Evolutionary conservation across 2,113 vertebrate species (phyloP), one percentile per base, ranked within the genome.

Genomic region (Puntigrus tetrazona): DNA sequence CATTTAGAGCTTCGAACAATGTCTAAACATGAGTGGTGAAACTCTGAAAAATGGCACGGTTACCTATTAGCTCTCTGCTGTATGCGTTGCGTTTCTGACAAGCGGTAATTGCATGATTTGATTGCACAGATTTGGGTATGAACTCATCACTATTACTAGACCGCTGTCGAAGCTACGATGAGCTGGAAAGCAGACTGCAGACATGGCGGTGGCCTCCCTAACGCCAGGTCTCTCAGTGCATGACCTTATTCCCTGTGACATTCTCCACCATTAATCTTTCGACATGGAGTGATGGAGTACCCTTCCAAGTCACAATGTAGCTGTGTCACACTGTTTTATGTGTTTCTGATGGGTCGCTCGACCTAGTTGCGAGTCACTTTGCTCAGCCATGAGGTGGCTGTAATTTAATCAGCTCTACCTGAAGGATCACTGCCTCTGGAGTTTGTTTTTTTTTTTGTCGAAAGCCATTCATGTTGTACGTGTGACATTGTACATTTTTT

Each of bases 241-340:
- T 91, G 89, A 92, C 90, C 92, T 93, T 94, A 94, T 94, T 94
- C 92, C 89, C 91, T 76, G 87, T 92, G 92, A 92, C 92, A 94
- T 94, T 93, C 94, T 88, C 89, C 90, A 90, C 90, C 92, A 93
- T 94, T 92, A 93, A 94, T 93, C 92, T 93, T 84, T 88, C 81
- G 90, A 91, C 87, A n/a, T 88, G 84, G 73, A 89, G 89, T 92
- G 92, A 93, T 92, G 88, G 91, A 94, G 91, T 89, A 82, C 87
- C 88, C 87, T 89, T 92, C 86, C 82, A 86, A 85, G 90, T 88
- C 91, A 90, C 87, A 85, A 88, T 90, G 89, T 90, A 87, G 88
- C 88, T 74, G 29, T 91, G 91, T 91, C 89, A 69, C 88, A 89
- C 88, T 47, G 55, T 91, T 91, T 92, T 89, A 86, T 86, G 81